A percentile compares a stretch with the other conserved stretches of the same genome.
Conservation (phyloP, 2,888 invertebrate species). For the Xiphydria camelus region DNA sequence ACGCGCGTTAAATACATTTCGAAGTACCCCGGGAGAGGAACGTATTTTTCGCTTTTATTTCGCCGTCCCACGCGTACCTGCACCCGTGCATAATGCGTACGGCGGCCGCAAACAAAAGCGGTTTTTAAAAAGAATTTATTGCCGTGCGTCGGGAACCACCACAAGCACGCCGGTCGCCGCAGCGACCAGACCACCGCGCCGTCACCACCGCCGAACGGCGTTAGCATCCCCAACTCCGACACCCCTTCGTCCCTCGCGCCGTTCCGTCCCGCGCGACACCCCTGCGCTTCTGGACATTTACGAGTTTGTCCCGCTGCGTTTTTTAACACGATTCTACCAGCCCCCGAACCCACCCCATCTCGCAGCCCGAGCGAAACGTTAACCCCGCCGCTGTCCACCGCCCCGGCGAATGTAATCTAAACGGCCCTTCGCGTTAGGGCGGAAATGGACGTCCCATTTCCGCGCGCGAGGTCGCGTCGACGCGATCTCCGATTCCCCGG, state of each 20-base stretch:
- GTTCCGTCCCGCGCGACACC: constrained; percentile 16
- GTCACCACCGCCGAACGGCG: constrained; percentile 13
- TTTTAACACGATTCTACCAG: constrained; percentile 31
- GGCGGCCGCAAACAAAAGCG: constrained; percentile 36
- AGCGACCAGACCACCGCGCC: constrained; percentile 8
- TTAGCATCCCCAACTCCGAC: neutral
- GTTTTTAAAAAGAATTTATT: constrained; percentile 49
- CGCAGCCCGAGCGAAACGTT: constrained; percentile 7
- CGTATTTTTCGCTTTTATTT: neutral
- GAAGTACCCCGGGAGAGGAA: neutral
- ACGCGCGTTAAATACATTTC: no score
- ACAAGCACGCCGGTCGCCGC: constrained; percentile 35
- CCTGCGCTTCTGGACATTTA: constrained; percentile 31
- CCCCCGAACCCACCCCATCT: no score
- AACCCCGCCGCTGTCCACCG: constrained; percentile 11
- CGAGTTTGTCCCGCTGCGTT: constrained; percentile 32
- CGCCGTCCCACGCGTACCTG: constrained; percentile 10
- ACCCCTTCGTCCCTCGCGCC: constrained; percentile 2
- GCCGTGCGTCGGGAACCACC: constrained; percentile 28
- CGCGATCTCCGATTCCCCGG: no score
- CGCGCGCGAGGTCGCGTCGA: no score
- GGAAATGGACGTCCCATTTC: no score
- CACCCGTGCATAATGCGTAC: constrained; percentile 20
- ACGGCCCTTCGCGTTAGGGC: neutral
- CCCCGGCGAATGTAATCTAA: constrained; percentile 7